These are phyloP conservation scores for Phalloptychus januarius DNA, from an alignment of 2,797 vertebrate species.

Conservation along the genomic window DNA sequence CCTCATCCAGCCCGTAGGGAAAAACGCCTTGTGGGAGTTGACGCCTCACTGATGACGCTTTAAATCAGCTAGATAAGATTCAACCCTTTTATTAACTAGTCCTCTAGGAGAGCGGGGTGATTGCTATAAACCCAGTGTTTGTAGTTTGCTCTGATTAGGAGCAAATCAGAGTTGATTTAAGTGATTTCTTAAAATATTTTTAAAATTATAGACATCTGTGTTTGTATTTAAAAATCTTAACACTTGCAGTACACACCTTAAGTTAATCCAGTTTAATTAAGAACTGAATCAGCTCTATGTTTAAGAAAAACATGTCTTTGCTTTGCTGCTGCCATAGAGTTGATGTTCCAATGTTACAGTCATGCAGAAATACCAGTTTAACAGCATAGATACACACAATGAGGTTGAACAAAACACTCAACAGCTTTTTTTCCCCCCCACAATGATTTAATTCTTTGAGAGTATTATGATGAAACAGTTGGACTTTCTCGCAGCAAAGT, in stretches of 20 bases:
- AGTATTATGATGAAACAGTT: slow-evolving; percentile 69
- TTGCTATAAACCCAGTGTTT: neutral
- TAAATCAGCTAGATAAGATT: neutral
- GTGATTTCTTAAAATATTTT: neutral
- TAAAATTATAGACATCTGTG: too few relatives aligned
- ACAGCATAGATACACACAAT: slow-evolving; percentile 37
- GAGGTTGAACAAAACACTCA: slow-evolving; percentile 23
- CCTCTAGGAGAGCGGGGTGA: neutral
- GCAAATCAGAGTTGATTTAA: neutral
- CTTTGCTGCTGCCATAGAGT: neutral
- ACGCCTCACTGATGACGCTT: slow-evolving; percentile 44
- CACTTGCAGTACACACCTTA: neutral
- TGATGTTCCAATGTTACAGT: slow-evolving; percentile 4
- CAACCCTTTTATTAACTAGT: slow-evolving; percentile 10
- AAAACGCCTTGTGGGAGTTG: slow-evolving; percentile 55
- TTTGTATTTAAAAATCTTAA: neutral
- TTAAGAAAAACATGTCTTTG: neutral
- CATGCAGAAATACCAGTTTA: slow-evolving; percentile 65
- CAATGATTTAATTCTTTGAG: slow-evolving; percentile 77
- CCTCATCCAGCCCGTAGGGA: slow-evolving; percentile 21
- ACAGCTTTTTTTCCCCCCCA: slow-evolving; percentile 14
- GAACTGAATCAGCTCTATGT: neutral
- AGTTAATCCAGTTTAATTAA: neutral
- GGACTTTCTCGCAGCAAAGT: slow-evolving; percentile 73
- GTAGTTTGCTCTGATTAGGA: neutral